These are phyloP conservation scores for Drosophila mayri DNA, from an alignment of 1,140 invertebrate species.

Conservation along the genomic window DNA sequence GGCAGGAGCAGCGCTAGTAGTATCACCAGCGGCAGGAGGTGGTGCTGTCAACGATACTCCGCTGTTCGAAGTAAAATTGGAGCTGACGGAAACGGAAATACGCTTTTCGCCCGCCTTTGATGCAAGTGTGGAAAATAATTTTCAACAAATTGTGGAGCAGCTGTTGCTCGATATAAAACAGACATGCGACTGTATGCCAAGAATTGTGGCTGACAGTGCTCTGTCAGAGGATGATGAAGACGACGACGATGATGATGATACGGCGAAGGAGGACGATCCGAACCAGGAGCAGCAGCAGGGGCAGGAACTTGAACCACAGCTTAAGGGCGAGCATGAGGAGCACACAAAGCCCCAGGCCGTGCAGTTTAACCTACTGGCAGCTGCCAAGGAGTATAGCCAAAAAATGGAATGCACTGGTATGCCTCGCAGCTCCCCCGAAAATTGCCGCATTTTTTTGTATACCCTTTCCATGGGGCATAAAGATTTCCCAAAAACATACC, in stretches of 20 bases:
- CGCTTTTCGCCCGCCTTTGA: slow-evolving; percentile 81
- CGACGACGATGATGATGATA: slow-evolving; percentile 14
- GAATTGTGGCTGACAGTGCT: slow-evolving; percentile 81
- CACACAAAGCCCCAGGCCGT: slow-evolving; percentile 35
- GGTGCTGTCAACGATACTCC: slow-evolving; percentile 57
- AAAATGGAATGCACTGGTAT: slow-evolving; percentile 47
- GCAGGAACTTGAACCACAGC: slow-evolving; percentile 2
- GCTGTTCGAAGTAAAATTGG: slow-evolving; percentile 84
- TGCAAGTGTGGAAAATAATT: slow-evolving; percentile 82
- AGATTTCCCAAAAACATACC: background rate
- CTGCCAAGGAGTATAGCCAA: slow-evolving; percentile 39
- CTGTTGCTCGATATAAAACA: slow-evolving; percentile 83
- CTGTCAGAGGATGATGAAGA: slow-evolving; percentile 66
- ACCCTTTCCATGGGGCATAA: background rate
- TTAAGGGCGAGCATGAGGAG: slow-evolving; percentile 1
- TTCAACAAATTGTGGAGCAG: slow-evolving; percentile 85
- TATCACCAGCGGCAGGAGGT: slow-evolving; percentile 11
- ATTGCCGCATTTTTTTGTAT: background rate
- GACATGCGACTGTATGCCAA: slow-evolving; percentile 84
- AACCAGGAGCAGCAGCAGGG: slow-evolving; percentile 15
- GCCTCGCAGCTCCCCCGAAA: background rate
- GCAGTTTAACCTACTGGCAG: slow-evolving; percentile 39
- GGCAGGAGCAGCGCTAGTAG: slow-evolving; percentile 22
- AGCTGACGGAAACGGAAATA: slow-evolving; percentile 83
- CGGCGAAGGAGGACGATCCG: slow-evolving; percentile 2